phyloP scores from a whole-genome alignment of 2,888 invertebrate genomes.

The Morpho achilles region DNA sequence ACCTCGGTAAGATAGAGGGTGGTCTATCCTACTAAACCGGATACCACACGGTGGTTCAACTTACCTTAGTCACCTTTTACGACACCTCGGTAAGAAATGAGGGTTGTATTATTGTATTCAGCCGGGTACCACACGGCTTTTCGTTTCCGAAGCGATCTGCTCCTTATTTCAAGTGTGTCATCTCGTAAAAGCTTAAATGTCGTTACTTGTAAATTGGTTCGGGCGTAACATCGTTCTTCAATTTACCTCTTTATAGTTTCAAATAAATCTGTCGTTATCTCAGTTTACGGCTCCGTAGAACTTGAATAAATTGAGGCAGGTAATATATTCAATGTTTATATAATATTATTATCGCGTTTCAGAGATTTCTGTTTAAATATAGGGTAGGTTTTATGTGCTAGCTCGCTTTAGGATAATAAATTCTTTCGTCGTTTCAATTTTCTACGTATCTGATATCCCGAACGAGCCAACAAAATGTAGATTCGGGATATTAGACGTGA shows the following conservation, averaged over 20 bases:
- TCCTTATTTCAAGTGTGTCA: too few relatives aligned
- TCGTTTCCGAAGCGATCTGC: too few relatives aligned
- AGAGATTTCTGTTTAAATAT: constrained; percentile 7
- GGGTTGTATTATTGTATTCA: too few relatives aligned
- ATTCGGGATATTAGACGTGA: too few relatives aligned
- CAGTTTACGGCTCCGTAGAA: constrained; percentile 9
- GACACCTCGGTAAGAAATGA: too few relatives aligned
- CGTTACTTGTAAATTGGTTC: background rate
- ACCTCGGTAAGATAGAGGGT: too few relatives aligned
- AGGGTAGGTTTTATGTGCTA: constrained; percentile 13
- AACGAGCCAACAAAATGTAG: too few relatives aligned
- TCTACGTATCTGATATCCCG: constrained; percentile 14
- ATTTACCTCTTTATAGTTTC: constrained; percentile 15
- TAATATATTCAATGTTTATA: constrained; percentile 16
- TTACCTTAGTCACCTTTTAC: too few relatives aligned
- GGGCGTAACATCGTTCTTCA: constrained; percentile 16
- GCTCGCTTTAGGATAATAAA: constrained; percentile 18
- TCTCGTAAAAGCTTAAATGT: too few relatives aligned
- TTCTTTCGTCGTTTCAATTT: constrained; percentile 28
- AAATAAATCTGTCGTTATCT: constrained; percentile 18
- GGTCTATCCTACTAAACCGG: too few relatives aligned
- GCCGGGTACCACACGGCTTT: too few relatives aligned
- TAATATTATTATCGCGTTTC: constrained; percentile 13
- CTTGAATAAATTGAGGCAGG: constrained; percentile 10
- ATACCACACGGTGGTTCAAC: too few relatives aligned